Evolutionary conservation across 2,888 invertebrate genomes (phyloP), one percentile per base, ranked within the genome.

Genomic region (Limulus polyphemus): DNA sequence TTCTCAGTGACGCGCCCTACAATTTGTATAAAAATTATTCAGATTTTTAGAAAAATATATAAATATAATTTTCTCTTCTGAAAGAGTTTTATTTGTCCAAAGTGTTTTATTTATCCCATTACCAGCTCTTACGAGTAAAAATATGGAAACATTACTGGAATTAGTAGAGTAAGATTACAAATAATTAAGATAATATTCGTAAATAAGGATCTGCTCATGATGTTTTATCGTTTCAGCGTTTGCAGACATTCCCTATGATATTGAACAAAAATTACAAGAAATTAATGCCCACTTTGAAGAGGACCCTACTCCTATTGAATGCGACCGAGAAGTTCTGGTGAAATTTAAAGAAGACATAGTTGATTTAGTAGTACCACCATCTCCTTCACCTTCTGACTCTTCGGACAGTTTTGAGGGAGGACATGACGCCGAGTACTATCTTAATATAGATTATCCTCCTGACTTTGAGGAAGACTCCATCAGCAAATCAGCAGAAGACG

Each of bases 341-440:
- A 16, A 32, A 4, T 54, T 54, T 32, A 54, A 54, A 32, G 54
- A 54, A 54, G 16, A 16, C 13, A 11, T 54, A 4, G n/a, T 54
- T 32, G 54, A 54, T n/a, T 54, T 54, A n/a, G n/a, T 54, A 54
- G 54, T 54, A 11, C 54, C 54, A 11, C 16, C 32, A 16, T 54
- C 54, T 16, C 54, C 54, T 32, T 11, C 16, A 17, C 54, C 16
- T 32, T 54, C 54, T 11, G 14, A 54, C 11, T 54, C 11, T 32
- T 54, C 32, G 14, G 54, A 54, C 54, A 11, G 11, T 11, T 16
- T 17, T 1, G 54, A 54, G 11, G 54, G 32, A 11, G 54, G 32
- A 11, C 32, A 54, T 14, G 54, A 32, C 12, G 54, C 16, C 14
- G 54, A 54, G 14, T 16, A 17, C 11, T 54, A 54, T 32, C 54